Conservation (phyloP, 2,113 vertebrate species). For the Axis porcinus region DNA sequence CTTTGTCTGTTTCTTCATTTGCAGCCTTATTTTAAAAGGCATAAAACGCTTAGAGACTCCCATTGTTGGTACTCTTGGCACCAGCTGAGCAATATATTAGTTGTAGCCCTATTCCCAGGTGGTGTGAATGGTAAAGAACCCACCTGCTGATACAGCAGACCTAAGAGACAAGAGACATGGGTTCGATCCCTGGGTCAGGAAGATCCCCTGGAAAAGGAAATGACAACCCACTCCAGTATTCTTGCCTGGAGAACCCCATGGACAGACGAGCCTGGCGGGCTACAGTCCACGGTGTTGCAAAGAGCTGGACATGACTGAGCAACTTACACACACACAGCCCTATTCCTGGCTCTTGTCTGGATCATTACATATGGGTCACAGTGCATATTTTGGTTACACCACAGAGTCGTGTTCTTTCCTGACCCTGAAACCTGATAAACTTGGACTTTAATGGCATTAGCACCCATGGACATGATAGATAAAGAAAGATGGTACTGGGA, state of each 20-base stretch:
- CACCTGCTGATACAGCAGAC: no score
- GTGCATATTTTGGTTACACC: not conserved
- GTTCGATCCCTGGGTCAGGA: no score
- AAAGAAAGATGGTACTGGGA: not conserved
- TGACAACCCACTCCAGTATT: no score
- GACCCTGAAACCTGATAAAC: not conserved
- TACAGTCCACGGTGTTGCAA: no score
- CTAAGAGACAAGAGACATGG: no score
- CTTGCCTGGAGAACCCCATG: no score
- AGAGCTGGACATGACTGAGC: no score
- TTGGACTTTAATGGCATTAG: not conserved
- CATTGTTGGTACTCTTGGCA: rapidly evolving
- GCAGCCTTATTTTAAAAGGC: not conserved
- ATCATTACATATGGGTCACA: not conserved
- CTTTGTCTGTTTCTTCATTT: no score
- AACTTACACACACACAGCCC: not conserved
- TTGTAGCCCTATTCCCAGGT: not conserved
- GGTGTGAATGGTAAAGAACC: no score
- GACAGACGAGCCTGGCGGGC: no score
- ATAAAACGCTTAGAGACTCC: not conserved
- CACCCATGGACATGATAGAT: not conserved
- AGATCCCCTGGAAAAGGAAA: no score
- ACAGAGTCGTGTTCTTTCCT: not conserved
- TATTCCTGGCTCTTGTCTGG: conserved; percentile 10
- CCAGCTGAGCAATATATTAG: rapidly evolving